Evolutionary conservation across 2,797 vertebrate species (phyloP).

Genomic region (Darevskia nairensis): DNA sequence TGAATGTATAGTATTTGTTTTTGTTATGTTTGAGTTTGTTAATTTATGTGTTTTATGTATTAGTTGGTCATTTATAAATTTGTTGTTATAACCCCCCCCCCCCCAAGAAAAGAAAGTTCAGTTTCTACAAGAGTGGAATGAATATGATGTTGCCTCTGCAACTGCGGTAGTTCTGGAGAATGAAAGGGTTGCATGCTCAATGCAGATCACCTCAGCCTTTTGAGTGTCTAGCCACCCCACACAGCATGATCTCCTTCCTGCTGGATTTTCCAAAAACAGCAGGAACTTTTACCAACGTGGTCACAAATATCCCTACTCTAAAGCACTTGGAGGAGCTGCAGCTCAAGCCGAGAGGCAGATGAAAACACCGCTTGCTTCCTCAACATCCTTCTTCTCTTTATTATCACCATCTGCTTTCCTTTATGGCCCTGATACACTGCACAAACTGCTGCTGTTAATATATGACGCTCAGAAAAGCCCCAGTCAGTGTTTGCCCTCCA

Average conservation of each 20-base stretch:
- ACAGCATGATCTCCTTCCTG: background rate
- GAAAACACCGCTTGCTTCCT: slow-evolving; percentile 5
- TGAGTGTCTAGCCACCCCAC: background rate
- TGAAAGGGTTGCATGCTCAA: too few relatives aligned
- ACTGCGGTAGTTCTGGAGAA: too few relatives aligned
- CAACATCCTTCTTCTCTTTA: slow-evolving; percentile 33
- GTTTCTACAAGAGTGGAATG: too few relatives aligned
- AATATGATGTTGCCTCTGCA: background rate
- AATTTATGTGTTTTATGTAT: too few relatives aligned
- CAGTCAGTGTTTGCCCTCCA: slow-evolving; percentile 33
- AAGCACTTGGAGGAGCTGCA: slow-evolving; percentile 24
- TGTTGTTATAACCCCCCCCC: too few relatives aligned
- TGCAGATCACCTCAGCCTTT: background rate
- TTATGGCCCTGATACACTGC: background rate
- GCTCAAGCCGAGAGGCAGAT: slow-evolving; percentile 23
- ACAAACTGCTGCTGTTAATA: slow-evolving; percentile 44
- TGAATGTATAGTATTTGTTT: too few relatives aligned
- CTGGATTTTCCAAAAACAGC: background rate
- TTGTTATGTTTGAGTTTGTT: too few relatives aligned
- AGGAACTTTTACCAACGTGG: slow-evolving; percentile 37
- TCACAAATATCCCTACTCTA: slow-evolving; percentile 47
- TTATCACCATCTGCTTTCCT: slow-evolving; percentile 10
- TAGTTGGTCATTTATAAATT: too few relatives aligned
- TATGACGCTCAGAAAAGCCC: slow-evolving; percentile 42
- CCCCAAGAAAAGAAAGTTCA: too few relatives aligned